These are phyloP conservation scores for Aphidoletes aphidimyza DNA, from an alignment of 2,888 invertebrate genomes.

Conservation along the genomic window DNA sequence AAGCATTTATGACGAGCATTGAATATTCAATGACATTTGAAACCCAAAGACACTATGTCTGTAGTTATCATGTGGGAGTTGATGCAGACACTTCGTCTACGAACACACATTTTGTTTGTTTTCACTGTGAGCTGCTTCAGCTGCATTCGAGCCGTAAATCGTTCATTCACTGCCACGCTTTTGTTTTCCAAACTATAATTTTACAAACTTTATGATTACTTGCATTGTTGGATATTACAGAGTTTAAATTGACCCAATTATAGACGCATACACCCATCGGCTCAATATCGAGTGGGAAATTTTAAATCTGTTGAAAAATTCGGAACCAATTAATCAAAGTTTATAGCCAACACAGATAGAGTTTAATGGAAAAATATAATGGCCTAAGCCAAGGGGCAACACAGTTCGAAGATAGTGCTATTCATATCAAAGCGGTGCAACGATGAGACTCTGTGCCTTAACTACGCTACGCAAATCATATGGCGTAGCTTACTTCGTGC, in stretches of 20 bases:
- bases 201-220: background rate
- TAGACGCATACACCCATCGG: background rate
- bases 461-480: too few relatives aligned
- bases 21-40: background rate
- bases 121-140: background rate
- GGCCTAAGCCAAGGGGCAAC: too few relatives aligned
- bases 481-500: too few relatives aligned
- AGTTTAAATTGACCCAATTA: background rate
- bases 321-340: constrained; percentile 16
- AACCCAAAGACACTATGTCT: too few relatives aligned
- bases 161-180: constrained; percentile 9
- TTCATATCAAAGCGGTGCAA: too few relatives aligned
- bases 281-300: background rate
- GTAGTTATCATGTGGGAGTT: too few relatives aligned
- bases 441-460: too few relatives aligned
- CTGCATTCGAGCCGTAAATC: constrained; percentile 9
- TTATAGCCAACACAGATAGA: background rate
- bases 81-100: background rate
- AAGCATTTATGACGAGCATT: background rate
- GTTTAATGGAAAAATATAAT: too few relatives aligned
- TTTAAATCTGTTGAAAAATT: background rate
- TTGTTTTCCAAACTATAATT: background rate
- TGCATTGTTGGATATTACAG: too few relatives aligned
- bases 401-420: too few relatives aligned
- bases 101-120: background rate